Evolutionary conservation across 2,113 vertebrate species (phyloP), one percentile per base, ranked within the genome.

Genomic region (Oxyruncus cristatus): DNA sequence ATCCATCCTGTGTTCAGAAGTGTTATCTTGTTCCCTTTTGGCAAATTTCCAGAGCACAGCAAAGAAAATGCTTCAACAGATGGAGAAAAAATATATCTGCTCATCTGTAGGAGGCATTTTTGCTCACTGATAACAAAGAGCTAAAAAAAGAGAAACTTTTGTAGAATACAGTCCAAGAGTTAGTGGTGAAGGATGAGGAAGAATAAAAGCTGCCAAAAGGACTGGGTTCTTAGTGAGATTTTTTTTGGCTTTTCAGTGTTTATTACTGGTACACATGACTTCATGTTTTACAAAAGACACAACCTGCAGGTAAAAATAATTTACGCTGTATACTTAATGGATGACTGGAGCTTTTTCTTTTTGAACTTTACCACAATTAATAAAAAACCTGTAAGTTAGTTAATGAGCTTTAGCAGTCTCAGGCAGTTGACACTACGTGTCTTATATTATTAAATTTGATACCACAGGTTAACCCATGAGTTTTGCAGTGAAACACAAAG

Each of bases 1-100:
- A 83, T 90, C 78, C 55, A 88, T 50, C 67, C n/a, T 0, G 0
- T 77, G 53, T 66, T 92, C 75, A 77, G 85, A 94, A 95, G 52
- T 52, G 82, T 88, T 96, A 92, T 88, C 85, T 94, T 12, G 35
- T 94, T 95, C 72, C 74, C 49, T 93, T 88, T 52, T 93, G 93
- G 83, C 67, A 72, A 71, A 71, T 90, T 88, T 93, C 79, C 85
- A 94, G 72, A 94, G 47, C 52, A 84, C 42, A 75, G 72, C 11
- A 68, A 94, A 93, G 52, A 81, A 88, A 88, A 86, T 81, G 15
- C 13, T 58, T 86, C 35, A 66, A 79, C 67, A 92, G 72, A 85
- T 2, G 11, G 87, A 74, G 37, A 24, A 76, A 88, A 95, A 73
- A 76, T 18, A 37, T 73, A 83, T 83, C 75, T 80, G 55, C 59